Conservation (phyloP, 2,797 vertebrate species). For the Oceanodroma leucorhoa region DNA sequence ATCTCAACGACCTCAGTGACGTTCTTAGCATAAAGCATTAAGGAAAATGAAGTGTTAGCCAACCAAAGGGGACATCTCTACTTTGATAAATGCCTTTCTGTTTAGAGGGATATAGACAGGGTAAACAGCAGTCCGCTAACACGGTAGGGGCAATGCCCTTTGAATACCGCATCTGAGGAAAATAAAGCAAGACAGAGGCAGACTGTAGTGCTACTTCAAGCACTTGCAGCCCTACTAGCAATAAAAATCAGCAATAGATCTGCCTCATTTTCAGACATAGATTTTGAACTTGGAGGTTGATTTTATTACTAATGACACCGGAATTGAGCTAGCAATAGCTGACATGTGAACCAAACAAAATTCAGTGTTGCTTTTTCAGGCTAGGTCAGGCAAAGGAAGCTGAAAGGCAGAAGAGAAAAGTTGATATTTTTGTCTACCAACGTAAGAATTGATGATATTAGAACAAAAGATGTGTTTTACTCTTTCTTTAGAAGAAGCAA, state of each 20-base stretch:
- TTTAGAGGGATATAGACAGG: not conserved
- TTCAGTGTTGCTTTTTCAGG: not conserved
- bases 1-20: not conserved
- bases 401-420: not conserved
- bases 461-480: not conserved
- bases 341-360: not conserved
- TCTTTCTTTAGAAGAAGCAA: not conserved
- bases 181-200: not conserved
- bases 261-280: not conserved
- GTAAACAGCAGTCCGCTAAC: not conserved
- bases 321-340: not conserved
- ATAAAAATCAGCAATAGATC: not conserved
- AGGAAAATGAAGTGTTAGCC: not conserved
- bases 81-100: constrained; percentile 12
- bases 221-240: not conserved
- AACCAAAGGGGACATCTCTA: not conserved
- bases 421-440: not conserved
- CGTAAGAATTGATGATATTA: not conserved
- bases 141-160: not conserved
- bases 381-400: not conserved
- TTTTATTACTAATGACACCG: not conserved
- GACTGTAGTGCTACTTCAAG: not conserved
- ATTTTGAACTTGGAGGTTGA: not conserved
- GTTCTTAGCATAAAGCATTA: not conserved
- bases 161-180: not conserved